Evolutionary conservation across 2,888 invertebrate species (phyloP).

Genomic region (Lamellibrachia satsuma): DNA sequence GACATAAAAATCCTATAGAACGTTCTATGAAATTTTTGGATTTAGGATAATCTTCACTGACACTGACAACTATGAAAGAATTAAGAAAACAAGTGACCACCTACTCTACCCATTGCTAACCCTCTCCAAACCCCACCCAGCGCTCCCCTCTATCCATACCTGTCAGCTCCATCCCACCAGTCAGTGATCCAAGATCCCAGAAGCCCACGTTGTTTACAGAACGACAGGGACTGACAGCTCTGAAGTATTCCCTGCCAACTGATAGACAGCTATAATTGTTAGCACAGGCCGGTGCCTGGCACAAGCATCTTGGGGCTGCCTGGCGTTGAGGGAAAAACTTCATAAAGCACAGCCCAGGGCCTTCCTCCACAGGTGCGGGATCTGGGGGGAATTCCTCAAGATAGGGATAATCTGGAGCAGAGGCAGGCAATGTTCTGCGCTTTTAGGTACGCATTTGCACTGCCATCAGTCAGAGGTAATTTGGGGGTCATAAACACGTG

Average conservation of each 20-base stretch:
- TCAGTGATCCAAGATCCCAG: not conserved
- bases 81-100: slow-evolving; percentile 4
- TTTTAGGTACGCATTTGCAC: slow-evolving; percentile 17
- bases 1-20: not conserved
- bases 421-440: not conserved
- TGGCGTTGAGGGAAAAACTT: slow-evolving; percentile 4
- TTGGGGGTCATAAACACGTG: slow-evolving; percentile 7
- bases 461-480: slow-evolving; percentile 7
- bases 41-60: not conserved
- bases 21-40: not conserved
- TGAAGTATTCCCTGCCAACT: not conserved
- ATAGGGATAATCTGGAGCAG: not conserved
- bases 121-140: not conserved
- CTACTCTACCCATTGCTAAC: not conserved
- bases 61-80: not conserved
- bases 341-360: slow-evolving; percentile 7
- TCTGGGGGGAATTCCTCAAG: not conserved
- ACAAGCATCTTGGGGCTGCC: not conserved
- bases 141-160: not conserved
- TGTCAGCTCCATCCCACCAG: not conserved
- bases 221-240: slow-evolving; percentile 3
- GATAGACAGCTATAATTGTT: slow-evolving; percentile 17
- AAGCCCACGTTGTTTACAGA: slow-evolving; percentile 17
- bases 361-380: not conserved
- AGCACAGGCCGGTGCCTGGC: slow-evolving; percentile 3